A percentile compares a stretch with the other conserved stretches of the same genome.
These are phyloP conservation scores for Pseudorectes ferrugineus DNA, from an alignment of 2,113 vertebrate species.

Conservation along the genomic window DNA sequence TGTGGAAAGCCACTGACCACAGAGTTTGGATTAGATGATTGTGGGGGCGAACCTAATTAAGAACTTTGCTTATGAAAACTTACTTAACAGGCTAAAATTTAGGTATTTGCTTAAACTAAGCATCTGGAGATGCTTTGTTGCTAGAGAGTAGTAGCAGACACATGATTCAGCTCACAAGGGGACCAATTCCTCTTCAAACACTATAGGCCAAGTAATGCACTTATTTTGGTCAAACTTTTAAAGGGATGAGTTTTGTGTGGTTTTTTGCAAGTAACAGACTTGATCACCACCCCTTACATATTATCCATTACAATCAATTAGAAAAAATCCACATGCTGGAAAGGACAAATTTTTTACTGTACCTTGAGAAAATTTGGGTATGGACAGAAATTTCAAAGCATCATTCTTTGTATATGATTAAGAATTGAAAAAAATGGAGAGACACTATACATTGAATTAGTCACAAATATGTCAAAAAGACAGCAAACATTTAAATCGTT, in stretches of 20 bases:
- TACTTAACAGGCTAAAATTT: neutral
- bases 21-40: neutral
- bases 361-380: neutral
- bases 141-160: neutral
- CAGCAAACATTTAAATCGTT: neutral
- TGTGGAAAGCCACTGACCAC: neutral
- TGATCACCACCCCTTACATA: neutral
- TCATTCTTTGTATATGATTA: neutral
- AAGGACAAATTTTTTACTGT: neutral
- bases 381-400: neutral
- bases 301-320: neutral
- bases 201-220: neutral
- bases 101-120: neutral
- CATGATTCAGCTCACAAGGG: rapidly evolving
- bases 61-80: neutral
- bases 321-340: rapidly evolving
- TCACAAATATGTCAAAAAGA: neutral
- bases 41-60: rapidly evolving
- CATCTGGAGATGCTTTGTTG: neutral
- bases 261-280: neutral
- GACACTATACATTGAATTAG: neutral
- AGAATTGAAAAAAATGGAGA: neutral
- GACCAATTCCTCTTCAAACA: neutral
- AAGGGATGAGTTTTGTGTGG: neutral
- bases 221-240: neutral